Evolutionary conservation across 2,797 vertebrate genomes (phyloP).

Genomic region (Helarctos malayanus): DNA sequence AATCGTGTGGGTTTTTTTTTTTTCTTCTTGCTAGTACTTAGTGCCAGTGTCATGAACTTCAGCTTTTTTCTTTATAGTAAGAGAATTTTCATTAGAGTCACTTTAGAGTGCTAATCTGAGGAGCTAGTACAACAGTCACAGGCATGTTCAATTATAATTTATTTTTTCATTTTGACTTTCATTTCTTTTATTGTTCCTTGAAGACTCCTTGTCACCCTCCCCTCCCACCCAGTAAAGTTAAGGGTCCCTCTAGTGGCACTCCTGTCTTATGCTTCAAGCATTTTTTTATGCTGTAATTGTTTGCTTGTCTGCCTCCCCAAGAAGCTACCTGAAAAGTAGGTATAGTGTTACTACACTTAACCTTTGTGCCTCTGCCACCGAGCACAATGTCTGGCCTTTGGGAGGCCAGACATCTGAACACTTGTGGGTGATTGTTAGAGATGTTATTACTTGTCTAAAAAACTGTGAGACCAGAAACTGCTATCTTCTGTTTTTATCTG

Average conservation of each 20-base stretch:
- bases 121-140: neutral
- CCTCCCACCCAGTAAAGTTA: neutral
- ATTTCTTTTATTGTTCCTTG: conserved; percentile 1
- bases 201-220: neutral
- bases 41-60: neutral
- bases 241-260: neutral
- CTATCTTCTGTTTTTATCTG: conserved; percentile 7
- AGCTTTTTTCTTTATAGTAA: neutral
- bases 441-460: conserved; percentile 44
- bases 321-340: neutral
- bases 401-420: neutral
- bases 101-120: neutral
- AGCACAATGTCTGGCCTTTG: neutral
- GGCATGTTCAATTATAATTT: neutral
- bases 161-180: conserved; percentile 43
- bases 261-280: neutral
- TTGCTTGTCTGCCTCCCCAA: neutral
- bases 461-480: conserved; percentile 5
- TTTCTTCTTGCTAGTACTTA: neutral
- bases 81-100: conserved; percentile 50
- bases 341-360: neutral
- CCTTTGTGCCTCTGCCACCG: neutral
- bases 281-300: neutral
- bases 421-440: conserved; percentile 37
- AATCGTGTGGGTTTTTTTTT: neutral